Base-by-base conservation (phyloP, 2,113 vertebrate species). In the Emydura subglobosa region DNA sequence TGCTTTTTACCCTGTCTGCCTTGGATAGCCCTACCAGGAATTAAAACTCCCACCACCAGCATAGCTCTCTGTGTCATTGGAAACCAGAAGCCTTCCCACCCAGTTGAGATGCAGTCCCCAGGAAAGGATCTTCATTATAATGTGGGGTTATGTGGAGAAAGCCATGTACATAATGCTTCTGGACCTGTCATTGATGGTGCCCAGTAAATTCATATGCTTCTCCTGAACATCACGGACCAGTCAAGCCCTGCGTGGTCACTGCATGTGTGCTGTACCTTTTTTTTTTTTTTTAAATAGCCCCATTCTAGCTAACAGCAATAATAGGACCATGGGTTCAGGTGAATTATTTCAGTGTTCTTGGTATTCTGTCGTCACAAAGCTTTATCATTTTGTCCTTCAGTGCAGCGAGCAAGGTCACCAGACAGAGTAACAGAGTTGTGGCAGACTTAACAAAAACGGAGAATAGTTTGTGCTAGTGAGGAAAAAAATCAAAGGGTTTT, bases 351-450 rank as follows among this genome's bases (percentile, higher is more conserved):
- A 95, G 94, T 98, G 98, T 98, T 97, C 83, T 83, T 97, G 95
- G 85, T 91, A 96, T 96, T 97, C 65, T 2, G 19, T 39, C 97
- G 98, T 98, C 98, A 98, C 96, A 97, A 90, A 98, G 97, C 98
- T 99, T 98, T 96, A 99, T 99, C 99, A 99, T 98, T 98, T 97
- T 83, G 98, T 97, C 98, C 98, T 99, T 99, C 97, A 94, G 80
- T 95, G 96, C 94, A 97, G 97, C 98, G 95, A 93, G 94, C 98
- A 99, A 99, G 98, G 98, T 99, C 98, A 98, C 97, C 97, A 96
- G 97, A 97, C 94, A 97, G 96, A 96, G 97, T 98, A 97, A 98
- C 98, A 98, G 97, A 98, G 98, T 98, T 98, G 97, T 97, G 97
- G 97, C 94, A 95, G 98, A 98, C 92, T 97, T 96, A 90, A 96